phyloP scores from a whole-genome alignment of 2,113 vertebrate species.

The Todiramphus chloris region DNA sequence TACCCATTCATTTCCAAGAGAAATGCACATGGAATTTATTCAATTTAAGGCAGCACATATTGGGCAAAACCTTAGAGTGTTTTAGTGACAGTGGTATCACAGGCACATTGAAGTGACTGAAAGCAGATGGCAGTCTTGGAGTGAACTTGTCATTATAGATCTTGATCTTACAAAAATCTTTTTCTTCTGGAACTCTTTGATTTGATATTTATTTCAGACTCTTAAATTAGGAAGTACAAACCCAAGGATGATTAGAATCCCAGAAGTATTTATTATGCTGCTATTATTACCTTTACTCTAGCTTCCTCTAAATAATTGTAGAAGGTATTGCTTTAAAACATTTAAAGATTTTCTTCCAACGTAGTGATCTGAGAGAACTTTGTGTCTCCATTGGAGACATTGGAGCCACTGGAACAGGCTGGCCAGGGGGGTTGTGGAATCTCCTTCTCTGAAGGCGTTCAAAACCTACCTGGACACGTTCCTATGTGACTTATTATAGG shows the following conservation, averaged over 20 bases:
- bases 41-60: not conserved
- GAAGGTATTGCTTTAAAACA: not conserved
- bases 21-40: not conserved
- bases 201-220: constrained; percentile 33
- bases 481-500: too few relatives aligned
- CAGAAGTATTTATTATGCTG: not conserved
- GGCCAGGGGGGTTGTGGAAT: too few relatives aligned
- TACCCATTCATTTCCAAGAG: not conserved
- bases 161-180: constrained; percentile 4
- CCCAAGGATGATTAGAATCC: not conserved
- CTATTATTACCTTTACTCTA: not conserved
- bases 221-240: not conserved
- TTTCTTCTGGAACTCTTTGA: constrained; percentile 13
- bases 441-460: too few relatives aligned
- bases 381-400: not conserved
- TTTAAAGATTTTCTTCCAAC: not conserved
- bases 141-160: constrained; percentile 19
- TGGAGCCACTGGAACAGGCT: too few relatives aligned
- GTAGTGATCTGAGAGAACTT: not conserved
- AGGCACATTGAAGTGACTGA: constrained; percentile 31
- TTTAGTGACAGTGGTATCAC: constrained; percentile 27
- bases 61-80: constrained; percentile 1
- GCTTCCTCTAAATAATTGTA: not conserved
- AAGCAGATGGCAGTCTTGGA: constrained; percentile 47
- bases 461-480: too few relatives aligned